phyloP scores from a whole-genome alignment of 2,113 vertebrate species.

The Gnathonemus echidnorhynchus region DNA sequence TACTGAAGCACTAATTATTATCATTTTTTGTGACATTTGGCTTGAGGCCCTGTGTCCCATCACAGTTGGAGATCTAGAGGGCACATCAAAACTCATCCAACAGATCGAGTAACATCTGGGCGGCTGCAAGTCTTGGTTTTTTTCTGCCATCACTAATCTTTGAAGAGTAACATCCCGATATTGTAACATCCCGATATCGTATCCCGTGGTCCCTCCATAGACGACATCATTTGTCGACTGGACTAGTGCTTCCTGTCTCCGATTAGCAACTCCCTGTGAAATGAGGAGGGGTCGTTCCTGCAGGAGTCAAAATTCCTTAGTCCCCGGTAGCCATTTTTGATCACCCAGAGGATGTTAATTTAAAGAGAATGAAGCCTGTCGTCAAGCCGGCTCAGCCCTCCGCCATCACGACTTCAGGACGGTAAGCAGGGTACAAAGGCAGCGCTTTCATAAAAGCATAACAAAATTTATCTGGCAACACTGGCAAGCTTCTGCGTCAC shows the following conservation, averaged over 20 bases:
- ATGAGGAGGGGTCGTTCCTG: not conserved
- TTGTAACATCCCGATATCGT: not conserved
- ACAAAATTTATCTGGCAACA: not conserved
- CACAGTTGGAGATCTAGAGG: not conserved
- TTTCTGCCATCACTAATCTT: not conserved
- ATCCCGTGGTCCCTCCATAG: not conserved
- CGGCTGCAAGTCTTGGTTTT: not conserved
- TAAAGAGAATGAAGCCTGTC: not conserved
- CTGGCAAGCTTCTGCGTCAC: not conserved
- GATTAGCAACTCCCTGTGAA: not conserved
- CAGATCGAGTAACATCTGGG: not conserved
- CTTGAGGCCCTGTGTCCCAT: not conserved
- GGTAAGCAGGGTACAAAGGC: not conserved
- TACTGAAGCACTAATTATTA: not conserved
- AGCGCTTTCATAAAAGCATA: not conserved
- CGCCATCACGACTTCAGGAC: not conserved
- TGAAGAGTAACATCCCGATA: not conserved
- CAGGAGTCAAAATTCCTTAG: not conserved
- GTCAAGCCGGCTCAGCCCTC: not conserved
- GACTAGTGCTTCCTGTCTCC: not conserved
- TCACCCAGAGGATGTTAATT: not conserved
- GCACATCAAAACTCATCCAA: not conserved
- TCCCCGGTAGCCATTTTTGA: not conserved
- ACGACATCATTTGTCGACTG: not conserved
- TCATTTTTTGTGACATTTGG: not conserved